phyloP scores from a whole-genome alignment of 2,797 vertebrate species.

The Coregonus suidteri region DNA sequence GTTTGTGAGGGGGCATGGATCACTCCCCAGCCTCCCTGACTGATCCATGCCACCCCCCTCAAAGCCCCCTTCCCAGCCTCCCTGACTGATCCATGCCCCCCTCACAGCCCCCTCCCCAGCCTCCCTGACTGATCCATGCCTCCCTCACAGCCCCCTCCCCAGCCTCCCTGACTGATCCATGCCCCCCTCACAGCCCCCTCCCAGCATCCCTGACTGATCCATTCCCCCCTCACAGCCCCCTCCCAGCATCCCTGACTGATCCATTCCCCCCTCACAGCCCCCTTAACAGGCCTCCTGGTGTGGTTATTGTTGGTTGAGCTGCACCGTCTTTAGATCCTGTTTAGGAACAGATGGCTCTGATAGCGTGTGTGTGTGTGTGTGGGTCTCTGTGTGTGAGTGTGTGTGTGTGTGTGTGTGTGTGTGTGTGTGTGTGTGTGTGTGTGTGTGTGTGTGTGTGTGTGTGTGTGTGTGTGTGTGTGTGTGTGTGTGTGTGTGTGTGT shows the following conservation, averaged over 20 bases:
- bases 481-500: not conserved
- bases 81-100: not conserved
- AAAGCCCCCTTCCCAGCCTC: not conserved
- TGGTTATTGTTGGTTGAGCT: conserved; percentile 45
- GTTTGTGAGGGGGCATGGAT: not conserved
- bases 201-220: too few relatives aligned
- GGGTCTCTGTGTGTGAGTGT: not conserved
- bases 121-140: not conserved
- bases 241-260: too few relatives aligned
- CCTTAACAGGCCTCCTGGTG: not conserved
- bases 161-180: too few relatives aligned
- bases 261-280: not conserved
- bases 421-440: not conserved
- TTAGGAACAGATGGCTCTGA: conserved; percentile 47
- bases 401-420: not conserved
- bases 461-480: not conserved
- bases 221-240: too few relatives aligned
- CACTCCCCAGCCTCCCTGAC: too few relatives aligned
- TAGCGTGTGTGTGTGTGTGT: conserved; percentile 18
- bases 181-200: too few relatives aligned
- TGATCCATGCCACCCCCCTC: not conserved
- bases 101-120: not conserved
- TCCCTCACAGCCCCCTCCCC: too few relatives aligned
- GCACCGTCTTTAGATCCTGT: conserved; percentile 30
- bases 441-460: not conserved